Evolutionary conservation across 2,113 vertebrate genomes (phyloP).

Genomic region (Cephalopholis sonnerati): DNA sequence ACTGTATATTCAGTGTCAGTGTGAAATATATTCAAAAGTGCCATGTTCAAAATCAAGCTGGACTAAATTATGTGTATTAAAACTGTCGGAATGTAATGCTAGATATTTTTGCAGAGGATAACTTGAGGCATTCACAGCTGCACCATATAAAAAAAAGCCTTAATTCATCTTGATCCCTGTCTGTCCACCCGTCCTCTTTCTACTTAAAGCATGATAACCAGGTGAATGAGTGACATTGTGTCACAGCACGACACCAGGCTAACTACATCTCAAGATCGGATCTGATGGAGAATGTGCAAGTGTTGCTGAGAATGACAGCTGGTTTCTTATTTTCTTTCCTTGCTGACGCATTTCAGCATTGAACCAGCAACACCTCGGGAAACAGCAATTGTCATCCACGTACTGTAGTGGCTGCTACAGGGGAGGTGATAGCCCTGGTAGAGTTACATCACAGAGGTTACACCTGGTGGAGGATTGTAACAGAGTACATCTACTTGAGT

Average conservation of each 20-base stretch:
- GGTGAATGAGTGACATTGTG: conserved; percentile 30
- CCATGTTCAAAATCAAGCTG: not conserved
- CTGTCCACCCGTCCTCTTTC: conserved; percentile 28
- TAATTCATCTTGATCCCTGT: conserved; percentile 47
- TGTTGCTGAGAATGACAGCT: conserved; percentile 34
- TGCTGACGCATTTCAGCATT: conserved; percentile 21
- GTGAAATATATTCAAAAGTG: conserved; percentile 20
- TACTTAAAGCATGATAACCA: conserved; percentile 2
- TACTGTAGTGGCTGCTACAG: not conserved
- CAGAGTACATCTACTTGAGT: not conserved
- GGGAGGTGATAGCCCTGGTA: not conserved
- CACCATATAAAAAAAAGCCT: conserved; percentile 24
- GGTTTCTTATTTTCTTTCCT: conserved; percentile 19
- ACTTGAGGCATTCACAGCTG: conserved; percentile 7
- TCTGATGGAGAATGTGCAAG: conserved; percentile 19
- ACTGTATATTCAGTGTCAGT: not conserved
- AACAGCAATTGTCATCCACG: conserved; percentile 19
- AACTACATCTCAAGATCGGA: conserved; percentile 11
- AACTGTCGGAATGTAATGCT: not conserved
- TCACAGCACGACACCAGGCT: conserved; percentile 7
- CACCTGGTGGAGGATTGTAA: not conserved
- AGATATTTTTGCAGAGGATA: not conserved
- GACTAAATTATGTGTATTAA: not conserved
- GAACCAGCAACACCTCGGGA: conserved; percentile 38
- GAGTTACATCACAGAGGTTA: not conserved